Evolutionary conservation across 2,888 invertebrate genomes (phyloP).

Genomic region (Drosophila barbarae): DNA sequence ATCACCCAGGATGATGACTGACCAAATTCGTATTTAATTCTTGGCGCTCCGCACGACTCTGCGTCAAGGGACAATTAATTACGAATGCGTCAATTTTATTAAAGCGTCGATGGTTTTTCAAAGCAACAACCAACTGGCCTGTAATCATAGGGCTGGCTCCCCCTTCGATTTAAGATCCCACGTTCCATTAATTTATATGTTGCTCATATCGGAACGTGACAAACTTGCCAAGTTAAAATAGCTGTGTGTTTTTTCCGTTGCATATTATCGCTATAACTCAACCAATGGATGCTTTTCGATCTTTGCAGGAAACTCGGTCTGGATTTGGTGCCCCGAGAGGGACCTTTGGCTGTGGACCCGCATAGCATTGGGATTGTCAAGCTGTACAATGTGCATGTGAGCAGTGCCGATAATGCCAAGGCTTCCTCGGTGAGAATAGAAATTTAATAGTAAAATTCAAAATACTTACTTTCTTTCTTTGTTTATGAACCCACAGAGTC

Average conservation of each 20-base stretch:
- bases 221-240: slow-evolving; percentile 57
- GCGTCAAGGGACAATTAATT: slow-evolving; percentile 58
- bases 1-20: slow-evolving; percentile 46
- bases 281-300: slow-evolving; percentile 19
- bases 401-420: slow-evolving; percentile 86
- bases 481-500: slow-evolving; percentile 68
- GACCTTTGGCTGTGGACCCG: slow-evolving; percentile 93
- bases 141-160: slow-evolving; percentile 19
- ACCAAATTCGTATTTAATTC: slow-evolving; percentile 62
- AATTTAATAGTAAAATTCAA: not conserved
- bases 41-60: slow-evolving; percentile 49
- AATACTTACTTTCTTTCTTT: not conserved
- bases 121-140: slow-evolving; percentile 44
- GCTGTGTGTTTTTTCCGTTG: slow-evolving; percentile 28
- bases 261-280: slow-evolving; percentile 32
- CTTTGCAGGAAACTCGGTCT: slow-evolving; percentile 90
- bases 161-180: slow-evolving; percentile 7
- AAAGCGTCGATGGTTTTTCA: slow-evolving; percentile 41
- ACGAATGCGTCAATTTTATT: slow-evolving; percentile 58
- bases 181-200: slow-evolving; percentile 35
- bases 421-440: slow-evolving; percentile 83
- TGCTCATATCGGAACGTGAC: slow-evolving; percentile 55
- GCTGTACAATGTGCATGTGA: slow-evolving; percentile 89
- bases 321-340: slow-evolving; percentile 94
- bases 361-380: slow-evolving; percentile 93